These are phyloP conservation scores for Ictalurus punctatus DNA, from an alignment of 2,113 vertebrate species.

Conservation along the genomic window DNA sequence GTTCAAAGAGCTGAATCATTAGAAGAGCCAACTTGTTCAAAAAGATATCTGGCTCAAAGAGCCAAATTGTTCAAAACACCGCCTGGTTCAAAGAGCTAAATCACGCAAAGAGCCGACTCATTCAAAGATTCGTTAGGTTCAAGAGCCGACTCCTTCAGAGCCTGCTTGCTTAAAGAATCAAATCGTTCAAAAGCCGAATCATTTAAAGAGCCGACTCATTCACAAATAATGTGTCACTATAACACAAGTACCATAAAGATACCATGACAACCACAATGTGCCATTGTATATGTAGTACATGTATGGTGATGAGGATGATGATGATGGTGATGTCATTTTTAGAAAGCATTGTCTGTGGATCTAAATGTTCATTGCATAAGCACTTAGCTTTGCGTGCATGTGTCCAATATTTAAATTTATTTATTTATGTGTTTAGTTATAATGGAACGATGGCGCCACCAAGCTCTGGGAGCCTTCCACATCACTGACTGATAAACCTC, in stretches of 20 bases:
- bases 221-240: background rate
- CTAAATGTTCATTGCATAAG: background rate
- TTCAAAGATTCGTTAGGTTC: background rate
- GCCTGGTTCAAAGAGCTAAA: too few relatives aligned
- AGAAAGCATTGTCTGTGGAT: background rate
- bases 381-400: background rate
- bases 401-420: background rate
- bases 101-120: background rate
- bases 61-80: background rate
- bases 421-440: background rate
- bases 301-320: background rate
- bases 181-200: background rate
- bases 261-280: background rate
- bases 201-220: background rate
- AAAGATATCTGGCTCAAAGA: background rate
- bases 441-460: background rate
- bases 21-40: too few relatives aligned
- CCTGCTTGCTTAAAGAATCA: background rate
- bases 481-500: background rate
- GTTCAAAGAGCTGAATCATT: too few relatives aligned
- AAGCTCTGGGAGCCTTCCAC: background rate
- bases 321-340: background rate
- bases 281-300: background rate
- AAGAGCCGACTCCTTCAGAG: background rate
- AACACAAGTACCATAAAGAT: background rate